Conservation (phyloP, 2,888 invertebrate species). For the Iphiclides podalirius region DNA sequence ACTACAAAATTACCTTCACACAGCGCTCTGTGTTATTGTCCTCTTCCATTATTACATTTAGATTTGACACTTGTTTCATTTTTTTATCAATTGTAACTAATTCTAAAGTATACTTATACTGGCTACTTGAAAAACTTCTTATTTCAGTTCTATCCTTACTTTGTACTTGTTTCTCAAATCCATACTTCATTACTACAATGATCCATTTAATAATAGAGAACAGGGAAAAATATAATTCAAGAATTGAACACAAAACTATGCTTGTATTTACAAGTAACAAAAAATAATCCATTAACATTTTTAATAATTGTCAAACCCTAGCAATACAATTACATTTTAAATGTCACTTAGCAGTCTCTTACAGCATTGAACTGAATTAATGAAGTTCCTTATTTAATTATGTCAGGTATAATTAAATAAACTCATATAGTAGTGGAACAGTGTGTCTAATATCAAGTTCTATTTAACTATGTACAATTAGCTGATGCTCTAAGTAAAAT, state of each 20-base stretch:
- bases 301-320: constrained; percentile 4
- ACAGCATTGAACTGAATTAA: constrained; percentile 10
- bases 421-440: constrained; percentile 4
- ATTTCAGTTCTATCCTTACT: constrained; percentile 20
- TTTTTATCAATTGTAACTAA: constrained; percentile 38
- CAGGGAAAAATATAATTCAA: constrained; percentile 50
- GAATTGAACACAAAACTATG: constrained; percentile 43
- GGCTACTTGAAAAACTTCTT: constrained; percentile 25
- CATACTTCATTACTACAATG: constrained; percentile 44
- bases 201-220: constrained; percentile 52
- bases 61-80: constrained; percentile 40
- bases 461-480: not conserved
- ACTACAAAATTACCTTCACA: constrained; percentile 51
- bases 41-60: constrained; percentile 44
- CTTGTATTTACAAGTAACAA: constrained; percentile 38
- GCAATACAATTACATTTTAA: constrained; percentile 10
- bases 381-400: constrained; percentile 11
- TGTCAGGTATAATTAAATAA: constrained; percentile 19
- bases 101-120: constrained; percentile 45
- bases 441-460: constrained; percentile 1
- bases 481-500: too few relatives aligned
- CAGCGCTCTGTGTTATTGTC: constrained; percentile 26
- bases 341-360: constrained; percentile 13
- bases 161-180: constrained; percentile 27
- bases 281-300: constrained; percentile 36